Evolutionary conservation across 2,888 invertebrate species (phyloP).

Genomic region (Patella caerulea): DNA sequence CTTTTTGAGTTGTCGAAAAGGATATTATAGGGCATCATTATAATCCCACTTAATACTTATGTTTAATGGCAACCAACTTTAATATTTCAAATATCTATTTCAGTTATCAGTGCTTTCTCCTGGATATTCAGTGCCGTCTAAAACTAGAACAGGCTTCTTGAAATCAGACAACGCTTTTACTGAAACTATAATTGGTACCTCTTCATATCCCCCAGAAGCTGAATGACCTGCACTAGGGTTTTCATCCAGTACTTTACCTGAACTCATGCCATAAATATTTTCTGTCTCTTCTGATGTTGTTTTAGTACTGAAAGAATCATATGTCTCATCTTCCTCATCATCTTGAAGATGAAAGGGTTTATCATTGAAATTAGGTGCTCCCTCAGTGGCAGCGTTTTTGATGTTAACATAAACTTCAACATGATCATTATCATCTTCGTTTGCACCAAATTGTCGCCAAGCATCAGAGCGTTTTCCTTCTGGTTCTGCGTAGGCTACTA

Average conservation of each 20-base stretch:
- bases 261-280: slow-evolving; percentile 30
- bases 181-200: background rate
- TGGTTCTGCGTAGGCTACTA: slow-evolving; percentile 34
- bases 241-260: background rate
- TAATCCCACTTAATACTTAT: no score
- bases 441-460: slow-evolving; percentile 40
- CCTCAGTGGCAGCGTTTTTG: slow-evolving; percentile 13
- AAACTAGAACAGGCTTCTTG: no score
- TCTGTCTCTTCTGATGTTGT: background rate
- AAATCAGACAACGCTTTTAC: background rate
- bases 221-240: background rate
- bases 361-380: background rate
- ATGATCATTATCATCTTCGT: slow-evolving; percentile 32
- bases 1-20: no score
- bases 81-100: no score
- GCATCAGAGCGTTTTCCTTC: slow-evolving; percentile 35
- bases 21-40: no score
- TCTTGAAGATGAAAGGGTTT: background rate
- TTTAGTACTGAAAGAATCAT: slow-evolving; percentile 6
- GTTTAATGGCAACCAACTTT: no score
- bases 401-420: slow-evolving; percentile 38
- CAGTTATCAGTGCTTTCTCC: no score
- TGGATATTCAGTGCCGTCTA: no score
- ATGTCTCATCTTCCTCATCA: slow-evolving; percentile 18
- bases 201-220: background rate